Evolutionary conservation across 2,797 vertebrate species (phyloP).

Genomic region (Parotocinclus haroldoi): DNA sequence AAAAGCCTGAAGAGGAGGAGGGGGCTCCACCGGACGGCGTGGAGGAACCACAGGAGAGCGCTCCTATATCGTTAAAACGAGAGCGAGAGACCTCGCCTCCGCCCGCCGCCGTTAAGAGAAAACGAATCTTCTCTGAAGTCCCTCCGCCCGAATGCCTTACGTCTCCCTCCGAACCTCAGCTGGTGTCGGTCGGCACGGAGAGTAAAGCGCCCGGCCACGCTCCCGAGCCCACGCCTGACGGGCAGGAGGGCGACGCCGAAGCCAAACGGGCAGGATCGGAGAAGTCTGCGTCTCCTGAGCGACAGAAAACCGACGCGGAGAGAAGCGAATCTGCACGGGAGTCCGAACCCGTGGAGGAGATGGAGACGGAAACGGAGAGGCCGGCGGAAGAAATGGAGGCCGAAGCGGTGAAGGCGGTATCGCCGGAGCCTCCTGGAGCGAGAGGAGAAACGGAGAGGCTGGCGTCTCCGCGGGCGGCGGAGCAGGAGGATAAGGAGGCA

Average conservation of each 20-base stretch:
- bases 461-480: too few species aligned
- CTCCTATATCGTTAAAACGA: slow-evolving; percentile 27
- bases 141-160: slow-evolving; percentile 45
- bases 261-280: background rate
- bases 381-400: background rate
- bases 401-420: background rate
- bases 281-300: too few species aligned
- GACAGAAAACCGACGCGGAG: too few species aligned
- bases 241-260: slow-evolving; percentile 9
- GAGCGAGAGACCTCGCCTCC: slow-evolving; percentile 31
- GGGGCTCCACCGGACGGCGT: slow-evolving; percentile 23
- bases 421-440: background rate
- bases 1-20: slow-evolving; percentile 20
- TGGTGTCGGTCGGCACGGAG: slow-evolving; percentile 19
- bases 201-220: background rate
- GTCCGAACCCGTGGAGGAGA: background rate
- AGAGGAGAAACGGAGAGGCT: background rate
- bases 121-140: slow-evolving; percentile 45
- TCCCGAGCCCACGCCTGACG: background rate
- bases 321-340: background rate
- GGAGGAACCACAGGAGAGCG: slow-evolving; percentile 22
- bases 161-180: slow-evolving; percentile 36
- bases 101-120: slow-evolving; percentile 33
- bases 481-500: too few species aligned
- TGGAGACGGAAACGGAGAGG: background rate